Conservation (phyloP, 2,888 invertebrate genomes). For the Eudemis profundana region DNA sequence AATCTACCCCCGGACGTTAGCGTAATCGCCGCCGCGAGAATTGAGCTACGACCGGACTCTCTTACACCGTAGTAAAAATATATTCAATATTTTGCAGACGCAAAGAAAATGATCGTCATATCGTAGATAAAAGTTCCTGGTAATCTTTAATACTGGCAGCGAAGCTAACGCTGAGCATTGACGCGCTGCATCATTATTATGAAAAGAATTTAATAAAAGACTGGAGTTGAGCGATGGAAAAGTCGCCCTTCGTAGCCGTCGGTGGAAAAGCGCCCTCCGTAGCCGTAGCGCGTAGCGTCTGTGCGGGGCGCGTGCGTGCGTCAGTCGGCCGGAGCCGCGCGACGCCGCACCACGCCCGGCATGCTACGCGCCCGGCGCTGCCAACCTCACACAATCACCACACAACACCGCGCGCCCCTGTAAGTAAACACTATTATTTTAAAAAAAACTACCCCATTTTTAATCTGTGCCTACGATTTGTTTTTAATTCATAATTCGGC, state of each 20-base stretch:
- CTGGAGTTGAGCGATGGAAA: slow-evolving; percentile 24
- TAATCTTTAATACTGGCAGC: slow-evolving; percentile 5
- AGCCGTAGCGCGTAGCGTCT: slow-evolving; percentile 66
- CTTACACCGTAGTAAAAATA: slow-evolving; percentile 56
- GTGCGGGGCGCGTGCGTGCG: slow-evolving; percentile 76
- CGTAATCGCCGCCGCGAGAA: slow-evolving; percentile 73
- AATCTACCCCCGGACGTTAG: slow-evolving; percentile 75
- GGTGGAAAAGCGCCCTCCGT: slow-evolving; percentile 53
- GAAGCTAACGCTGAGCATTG: slow-evolving; percentile 4
- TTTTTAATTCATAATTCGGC: slow-evolving; percentile 62
- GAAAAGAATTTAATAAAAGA: slow-evolving; percentile 27
- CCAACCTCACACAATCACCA: slow-evolving; percentile 58
- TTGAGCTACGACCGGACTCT: slow-evolving; percentile 58
- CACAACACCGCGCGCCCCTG: slow-evolving; percentile 80
- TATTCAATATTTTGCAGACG: not conserved
- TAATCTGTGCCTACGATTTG: slow-evolving; percentile 11
- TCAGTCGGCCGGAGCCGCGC: slow-evolving; percentile 77
- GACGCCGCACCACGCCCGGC: slow-evolving; percentile 73
- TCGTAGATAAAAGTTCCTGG: not conserved
- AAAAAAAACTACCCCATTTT: slow-evolving; percentile 5
- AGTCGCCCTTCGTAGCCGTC: slow-evolving; percentile 32
- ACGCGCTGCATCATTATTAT: slow-evolving; percentile 17
- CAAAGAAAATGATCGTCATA: not conserved
- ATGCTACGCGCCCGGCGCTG: slow-evolving; percentile 65
- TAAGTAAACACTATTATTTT: slow-evolving; percentile 61